Evolutionary conservation across 2,797 vertebrate genomes (phyloP).

Genomic region (Notolepis coatsorum): DNA sequence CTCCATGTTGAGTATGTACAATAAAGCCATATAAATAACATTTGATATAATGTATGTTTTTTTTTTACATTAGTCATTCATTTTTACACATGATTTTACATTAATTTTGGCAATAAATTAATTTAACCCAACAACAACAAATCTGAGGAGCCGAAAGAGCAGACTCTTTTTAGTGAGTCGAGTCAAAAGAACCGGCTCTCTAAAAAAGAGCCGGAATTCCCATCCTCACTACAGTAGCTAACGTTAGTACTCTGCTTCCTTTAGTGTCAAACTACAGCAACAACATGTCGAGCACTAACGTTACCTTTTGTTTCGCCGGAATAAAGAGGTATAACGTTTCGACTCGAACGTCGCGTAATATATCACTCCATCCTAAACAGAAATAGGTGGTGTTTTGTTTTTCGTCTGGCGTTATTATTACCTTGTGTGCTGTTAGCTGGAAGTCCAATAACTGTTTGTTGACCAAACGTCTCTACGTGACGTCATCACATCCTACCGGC

Average conservation of each 20-base stretch:
- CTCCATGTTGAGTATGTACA: too few species aligned
- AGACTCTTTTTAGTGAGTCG: too few species aligned
- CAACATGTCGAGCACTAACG: slow-evolving; percentile 3
- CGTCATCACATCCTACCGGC: slow-evolving; percentile 39
- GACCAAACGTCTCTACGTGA: slow-evolving; percentile 79
- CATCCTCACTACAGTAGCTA: too few species aligned
- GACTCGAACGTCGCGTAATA: background rate
- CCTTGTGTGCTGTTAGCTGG: slow-evolving; percentile 64
- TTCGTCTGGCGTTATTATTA: slow-evolving; percentile 50
- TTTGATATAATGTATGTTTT: too few species aligned
- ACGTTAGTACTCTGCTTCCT: slow-evolving; percentile 23
- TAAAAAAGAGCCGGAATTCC: too few species aligned
- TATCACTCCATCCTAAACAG: slow-evolving; percentile 18
- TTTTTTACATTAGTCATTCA: too few species aligned
- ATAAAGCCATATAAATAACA: too few species aligned
- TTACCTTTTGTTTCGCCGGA: background rate
- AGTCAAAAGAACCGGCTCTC: too few species aligned
- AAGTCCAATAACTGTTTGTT: slow-evolving; percentile 84
- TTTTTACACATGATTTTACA: too few species aligned
- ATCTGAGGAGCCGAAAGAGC: too few species aligned
- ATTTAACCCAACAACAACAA: too few species aligned
- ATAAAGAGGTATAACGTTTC: slow-evolving; percentile 10
- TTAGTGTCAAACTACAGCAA: background rate
- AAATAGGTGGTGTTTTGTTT: slow-evolving; percentile 53
- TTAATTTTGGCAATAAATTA: too few species aligned